Percentiles rank a stretch among this genome's conserved stretches.
These are phyloP conservation scores for Cancer borealis DNA, from an alignment of 2,888 invertebrate species.

Conservation along the genomic window DNA sequence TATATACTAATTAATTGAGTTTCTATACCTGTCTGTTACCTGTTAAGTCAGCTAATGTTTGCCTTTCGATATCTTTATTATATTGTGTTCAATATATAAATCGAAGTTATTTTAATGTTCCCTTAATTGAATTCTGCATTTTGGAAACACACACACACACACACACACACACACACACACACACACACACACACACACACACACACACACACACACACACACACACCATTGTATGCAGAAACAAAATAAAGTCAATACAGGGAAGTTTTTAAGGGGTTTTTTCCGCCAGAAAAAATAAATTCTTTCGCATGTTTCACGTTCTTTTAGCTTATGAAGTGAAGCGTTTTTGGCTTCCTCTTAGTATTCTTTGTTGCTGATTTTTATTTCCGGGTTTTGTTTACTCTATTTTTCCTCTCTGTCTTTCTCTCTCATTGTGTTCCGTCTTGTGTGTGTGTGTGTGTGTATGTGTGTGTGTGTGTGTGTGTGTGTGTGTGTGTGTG, in stretches of 20 bases:
- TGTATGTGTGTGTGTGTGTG: constrained; percentile 40
- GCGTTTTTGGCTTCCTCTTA: background rate
- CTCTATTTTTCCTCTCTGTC: background rate
- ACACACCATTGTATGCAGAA: background rate
- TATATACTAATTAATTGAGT: background rate
- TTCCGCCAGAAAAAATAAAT: background rate
- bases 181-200: constrained; percentile 30
- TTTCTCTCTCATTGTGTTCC: background rate
- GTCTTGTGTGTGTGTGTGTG: constrained; percentile 22
- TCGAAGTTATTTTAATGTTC: no score
- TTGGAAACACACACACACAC: background rate
- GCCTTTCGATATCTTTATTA: no score
- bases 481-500: background rate
- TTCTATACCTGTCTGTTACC: background rate
- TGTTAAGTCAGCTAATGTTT: no score
- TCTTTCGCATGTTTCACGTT: constrained; percentile 3
- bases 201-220: constrained; percentile 9
- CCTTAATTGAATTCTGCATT: no score
- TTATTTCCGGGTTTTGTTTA: background rate
- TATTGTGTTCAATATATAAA: no score
- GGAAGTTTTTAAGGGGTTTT: background rate
- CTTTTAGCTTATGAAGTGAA: background rate
- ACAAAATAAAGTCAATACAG: background rate
- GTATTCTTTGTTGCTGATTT: background rate
- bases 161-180: background rate